Evolutionary conservation across 2,888 invertebrate genomes (phyloP).

Genomic region (Endotricha flammealis): DNA sequence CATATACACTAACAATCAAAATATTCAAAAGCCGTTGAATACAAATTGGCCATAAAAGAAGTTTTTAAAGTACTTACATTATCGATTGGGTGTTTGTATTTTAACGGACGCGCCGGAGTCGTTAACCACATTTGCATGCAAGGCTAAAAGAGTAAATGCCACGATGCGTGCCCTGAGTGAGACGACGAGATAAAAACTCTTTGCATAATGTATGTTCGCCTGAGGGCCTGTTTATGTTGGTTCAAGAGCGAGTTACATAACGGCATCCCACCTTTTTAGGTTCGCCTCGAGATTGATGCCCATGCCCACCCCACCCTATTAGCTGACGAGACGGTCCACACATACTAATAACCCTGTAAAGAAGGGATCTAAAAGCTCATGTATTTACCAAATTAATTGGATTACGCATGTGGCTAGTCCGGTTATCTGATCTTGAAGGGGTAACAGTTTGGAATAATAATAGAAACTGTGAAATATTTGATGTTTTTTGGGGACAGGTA

Average conservation of each 20-base stretch:
- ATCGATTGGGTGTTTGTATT: conserved; percentile 19
- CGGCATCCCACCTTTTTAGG: conserved; percentile 38
- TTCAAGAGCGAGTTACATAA: conserved; percentile 41
- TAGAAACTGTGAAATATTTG: background rate
- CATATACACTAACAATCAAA: no score
- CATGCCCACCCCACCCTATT: conserved; percentile 26
- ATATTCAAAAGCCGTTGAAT: no score
- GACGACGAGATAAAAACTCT: conserved; percentile 45
- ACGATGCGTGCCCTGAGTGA: conserved; percentile 35
- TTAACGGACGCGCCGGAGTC: conserved; percentile 23
- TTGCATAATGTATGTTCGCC: conserved; percentile 48
- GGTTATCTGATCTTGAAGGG: background rate
- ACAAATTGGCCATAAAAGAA: no score
- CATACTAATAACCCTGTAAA: conserved; percentile 23
- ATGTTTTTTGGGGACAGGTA: conserved; percentile 10
- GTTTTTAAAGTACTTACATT: no score
- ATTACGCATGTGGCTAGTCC: background rate
- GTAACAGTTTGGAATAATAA: background rate
- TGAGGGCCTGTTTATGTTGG: conserved; percentile 41
- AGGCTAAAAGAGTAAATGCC: conserved; percentile 36
- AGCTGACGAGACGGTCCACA: conserved; percentile 23
- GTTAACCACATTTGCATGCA: conserved; percentile 44
- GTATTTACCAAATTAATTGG: background rate
- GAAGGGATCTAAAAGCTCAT: conserved; percentile 4
- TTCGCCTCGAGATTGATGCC: conserved; percentile 33